phyloP scores from a whole-genome alignment of 2,888 invertebrate species.

The Pterobdella sp. region DNA sequence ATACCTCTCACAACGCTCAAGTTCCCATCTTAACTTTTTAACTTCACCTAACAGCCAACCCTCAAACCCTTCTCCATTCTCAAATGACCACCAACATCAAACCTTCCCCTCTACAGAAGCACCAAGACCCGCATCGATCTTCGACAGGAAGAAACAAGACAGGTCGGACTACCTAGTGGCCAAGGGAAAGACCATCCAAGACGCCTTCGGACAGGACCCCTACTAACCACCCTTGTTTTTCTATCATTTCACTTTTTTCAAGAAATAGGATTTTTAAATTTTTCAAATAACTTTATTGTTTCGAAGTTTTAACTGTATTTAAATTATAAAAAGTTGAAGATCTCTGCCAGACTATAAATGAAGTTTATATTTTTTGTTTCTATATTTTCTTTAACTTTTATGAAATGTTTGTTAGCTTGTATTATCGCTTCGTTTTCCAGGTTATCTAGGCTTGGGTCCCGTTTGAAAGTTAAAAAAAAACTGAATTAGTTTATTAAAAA shows the following conservation, averaged over 20 bases:
- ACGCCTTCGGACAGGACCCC: constrained; percentile 42
- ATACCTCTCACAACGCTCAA: neutral
- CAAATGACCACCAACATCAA: neutral
- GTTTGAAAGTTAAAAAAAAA: too few relatives aligned
- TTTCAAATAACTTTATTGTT: too few relatives aligned
- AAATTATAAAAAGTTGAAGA: too few relatives aligned
- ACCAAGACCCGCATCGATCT: constrained; percentile 47
- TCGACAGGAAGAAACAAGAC: constrained; percentile 46
- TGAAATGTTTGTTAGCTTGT: too few relatives aligned
- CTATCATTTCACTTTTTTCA: neutral
- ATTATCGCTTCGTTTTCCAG: too few relatives aligned
- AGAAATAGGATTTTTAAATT: too few relatives aligned
- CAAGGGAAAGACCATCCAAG: constrained; percentile 44
- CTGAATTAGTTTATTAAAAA: too few relatives aligned
- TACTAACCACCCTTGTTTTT: neutral
- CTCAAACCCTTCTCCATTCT: neutral
- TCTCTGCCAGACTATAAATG: too few relatives aligned
- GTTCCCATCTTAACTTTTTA: neutral
- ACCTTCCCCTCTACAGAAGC: constrained; percentile 31
- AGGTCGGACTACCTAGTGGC: constrained; percentile 45
- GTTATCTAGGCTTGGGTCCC: too few relatives aligned
- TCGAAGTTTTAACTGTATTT: too few relatives aligned
- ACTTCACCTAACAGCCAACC: neutral
- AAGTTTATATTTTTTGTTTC: too few relatives aligned
- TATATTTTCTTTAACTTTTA: too few relatives aligned